phyloP scores from a whole-genome alignment of 2,797 vertebrate species.

The Molossus molossus region DNA sequence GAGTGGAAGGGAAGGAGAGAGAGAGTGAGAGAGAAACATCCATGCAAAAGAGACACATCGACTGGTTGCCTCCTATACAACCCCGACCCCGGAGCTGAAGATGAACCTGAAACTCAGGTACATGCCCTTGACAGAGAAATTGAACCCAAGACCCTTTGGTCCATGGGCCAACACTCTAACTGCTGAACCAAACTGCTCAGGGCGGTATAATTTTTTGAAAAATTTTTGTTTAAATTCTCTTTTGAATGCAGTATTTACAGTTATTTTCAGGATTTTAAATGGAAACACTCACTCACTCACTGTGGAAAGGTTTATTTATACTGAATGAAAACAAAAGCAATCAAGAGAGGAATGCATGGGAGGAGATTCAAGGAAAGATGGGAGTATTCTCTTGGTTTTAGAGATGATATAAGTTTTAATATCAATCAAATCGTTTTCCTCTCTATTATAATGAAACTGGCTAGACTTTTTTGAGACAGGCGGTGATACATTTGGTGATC shows the following conservation, averaged over 20 bases:
- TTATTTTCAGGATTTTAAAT: constrained; percentile 29
- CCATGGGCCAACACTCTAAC: too few species aligned
- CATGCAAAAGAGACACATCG: too few species aligned
- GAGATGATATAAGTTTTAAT: not conserved
- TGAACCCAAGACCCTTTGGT: too few species aligned
- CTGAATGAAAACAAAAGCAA: constrained; percentile 10
- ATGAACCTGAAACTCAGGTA: too few species aligned
- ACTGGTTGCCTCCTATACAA: too few species aligned
- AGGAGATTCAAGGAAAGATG: not conserved
- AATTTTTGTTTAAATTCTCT: not conserved
- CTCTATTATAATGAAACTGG: not conserved
- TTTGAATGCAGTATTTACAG: not conserved
- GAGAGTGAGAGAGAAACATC: too few species aligned
- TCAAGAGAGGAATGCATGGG: not conserved
- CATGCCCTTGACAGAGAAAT: too few species aligned
- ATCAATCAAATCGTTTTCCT: not conserved
- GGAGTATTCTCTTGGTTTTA: not conserved
- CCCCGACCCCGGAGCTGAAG: too few species aligned
- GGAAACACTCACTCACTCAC: not conserved
- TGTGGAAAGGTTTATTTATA: constrained; percentile 41
- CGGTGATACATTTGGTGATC: not conserved
- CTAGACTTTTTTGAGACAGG: not conserved
- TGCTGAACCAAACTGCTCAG: too few species aligned
- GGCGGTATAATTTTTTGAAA: not conserved
- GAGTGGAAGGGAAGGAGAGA: too few species aligned